Percentiles rank a stretch among this genome's conserved stretches.
Conservation (phyloP, 35 echinoderm and acorn worm genomes). For the Heliocidaris erythrogramma region DNA sequence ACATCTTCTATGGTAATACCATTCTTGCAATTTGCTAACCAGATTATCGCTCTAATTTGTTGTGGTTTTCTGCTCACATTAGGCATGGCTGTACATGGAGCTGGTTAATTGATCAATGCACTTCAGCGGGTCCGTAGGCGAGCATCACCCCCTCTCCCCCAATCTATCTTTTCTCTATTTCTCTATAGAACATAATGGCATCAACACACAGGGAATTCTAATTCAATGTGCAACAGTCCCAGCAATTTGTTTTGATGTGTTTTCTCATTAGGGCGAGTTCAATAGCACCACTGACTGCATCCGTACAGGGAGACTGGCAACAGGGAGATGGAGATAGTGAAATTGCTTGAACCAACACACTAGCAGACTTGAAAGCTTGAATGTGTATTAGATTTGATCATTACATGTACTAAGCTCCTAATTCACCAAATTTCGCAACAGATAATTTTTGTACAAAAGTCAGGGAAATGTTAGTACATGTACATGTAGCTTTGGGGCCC, state of each 20-base stretch:
- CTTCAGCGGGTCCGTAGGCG: neutral
- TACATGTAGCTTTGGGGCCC: too few species aligned
- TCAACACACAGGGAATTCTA: neutral
- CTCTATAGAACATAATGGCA: neutral
- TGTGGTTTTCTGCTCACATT: neutral
- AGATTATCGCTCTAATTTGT: constrained; percentile 17
- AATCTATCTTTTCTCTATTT: neutral
- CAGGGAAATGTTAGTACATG: too few species aligned
- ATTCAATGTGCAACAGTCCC: constrained; percentile 9
- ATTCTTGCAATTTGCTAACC: neutral
- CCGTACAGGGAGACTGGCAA: neutral
- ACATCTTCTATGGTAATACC: neutral
- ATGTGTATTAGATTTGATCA: neutral
- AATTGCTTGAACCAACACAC: constrained; percentile 2
- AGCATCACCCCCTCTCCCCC: neutral
- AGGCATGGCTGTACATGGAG: neutral
- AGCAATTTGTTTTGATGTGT: constrained; percentile 13
- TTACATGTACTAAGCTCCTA: neutral
- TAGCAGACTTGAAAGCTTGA: neutral
- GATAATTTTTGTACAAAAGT: too few species aligned
- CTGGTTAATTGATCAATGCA: neutral
- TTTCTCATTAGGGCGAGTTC: neutral
- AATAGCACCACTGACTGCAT: neutral
- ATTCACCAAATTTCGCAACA: neutral
- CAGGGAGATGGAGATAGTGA: neutral